Evolutionary conservation across 2,113 vertebrate species (phyloP), one percentile per base, ranked within the genome.

Genomic region (Sander lucioperca): DNA sequence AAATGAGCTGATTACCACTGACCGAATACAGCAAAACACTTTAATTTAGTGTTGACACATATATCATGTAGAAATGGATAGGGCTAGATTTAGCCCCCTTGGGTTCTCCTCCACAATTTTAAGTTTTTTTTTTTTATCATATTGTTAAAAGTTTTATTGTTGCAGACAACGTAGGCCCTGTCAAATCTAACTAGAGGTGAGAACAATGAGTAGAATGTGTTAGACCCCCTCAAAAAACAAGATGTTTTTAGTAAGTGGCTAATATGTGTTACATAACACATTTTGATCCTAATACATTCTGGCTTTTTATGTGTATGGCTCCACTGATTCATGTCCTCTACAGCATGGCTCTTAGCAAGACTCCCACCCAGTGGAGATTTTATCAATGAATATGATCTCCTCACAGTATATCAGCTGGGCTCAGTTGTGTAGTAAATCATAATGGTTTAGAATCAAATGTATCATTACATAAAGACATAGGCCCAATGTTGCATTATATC

Each of bases 161-260:
- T 45, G 11, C 21, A 30, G 47, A 27, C 15, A 9, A 48, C 57
- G 14, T 47, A 43, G 18, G 45, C 30, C 27, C 21, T 72, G 13
- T 18, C 25, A 62, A 56, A 58, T 27, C 30, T 39, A 69, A 30
- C 4, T 3, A 64, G 50, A 69, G 30, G 23, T 62, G 58, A 63
- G 21, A 62, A 77, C 59, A 53, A 47, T 77, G 25, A 21, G 25
- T 59, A 43, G 25, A 68, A 81, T 66, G 53, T 82, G 54, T 67
- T 47, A 3, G 39, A 48, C 16, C 39, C 19, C 0, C 8, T 19
- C n/a, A 70, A 84, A 83, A 61, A 14, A 19, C 14, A 36, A 48
- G 27, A 43, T 33, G 80, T 82, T 82, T 87, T 85, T 86, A 87
- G 63, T 69, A 85, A 63, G 33, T 50, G 64, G 69, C 36, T 83